Base-by-base conservation (phyloP, 2,797 vertebrate species). In the Parauchenoglanis ngamensis region DNA sequence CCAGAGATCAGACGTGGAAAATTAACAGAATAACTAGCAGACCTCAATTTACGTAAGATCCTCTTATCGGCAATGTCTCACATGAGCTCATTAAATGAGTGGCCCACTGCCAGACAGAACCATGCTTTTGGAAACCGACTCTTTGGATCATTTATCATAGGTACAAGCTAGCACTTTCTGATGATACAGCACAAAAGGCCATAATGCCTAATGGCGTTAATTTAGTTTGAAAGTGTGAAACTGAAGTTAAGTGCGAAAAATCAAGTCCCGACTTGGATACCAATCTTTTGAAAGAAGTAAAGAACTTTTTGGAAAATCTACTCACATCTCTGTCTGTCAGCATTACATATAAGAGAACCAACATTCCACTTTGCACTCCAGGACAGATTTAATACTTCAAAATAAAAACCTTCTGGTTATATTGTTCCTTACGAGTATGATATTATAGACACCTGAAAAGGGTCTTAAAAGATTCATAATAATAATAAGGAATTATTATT, bases 181-280 rank as follows among this genome's bases (percentile, higher is more conserved):
- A 89, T 83, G 84, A 88, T 2, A 77, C 56, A 65, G 80, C 67
- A 83, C 87, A 87, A 88, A 83, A 84, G 67, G 82, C 72, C 46
- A 70, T 40, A 80, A 72, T 44, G 8, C 56, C 75, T 87, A 87
- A 83, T 68, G 59, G 86, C 82, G 76, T 89, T 88, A 73, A 88
- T 88, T 90, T 87, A 35, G 88, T 87, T 88, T 40, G 40, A 40
- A 86, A 87, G 82, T 83, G 86, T 82, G 77, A 84, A 86, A 83
- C 54, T 87, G 73, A 35, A 63, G 79, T 52, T 87, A 76, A 84
- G 31, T 80, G 40, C 46, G 63, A 77, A 88, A 77, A 56, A 77
- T 75, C 35, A 84, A 88, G 77, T 83, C 28, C 72, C 72, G 61
- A 15, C 40, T 78, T 78, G 52, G 75, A 83, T 82, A 68, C 13